Conservation (phyloP, 2,888 invertebrate species). For the Tinea pellionella region DNA sequence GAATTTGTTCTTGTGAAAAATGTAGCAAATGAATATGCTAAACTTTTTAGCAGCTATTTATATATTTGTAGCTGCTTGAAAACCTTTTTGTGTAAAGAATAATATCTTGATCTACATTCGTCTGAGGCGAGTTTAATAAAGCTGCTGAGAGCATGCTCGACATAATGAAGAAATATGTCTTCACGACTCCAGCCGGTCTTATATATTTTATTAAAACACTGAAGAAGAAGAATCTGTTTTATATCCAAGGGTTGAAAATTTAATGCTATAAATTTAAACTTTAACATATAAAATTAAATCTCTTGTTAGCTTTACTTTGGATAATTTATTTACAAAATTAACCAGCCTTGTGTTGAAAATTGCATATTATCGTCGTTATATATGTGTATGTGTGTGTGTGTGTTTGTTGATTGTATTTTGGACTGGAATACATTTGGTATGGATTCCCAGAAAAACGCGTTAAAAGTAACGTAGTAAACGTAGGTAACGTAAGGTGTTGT, state of each 20-base stretch:
- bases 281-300: neutral
- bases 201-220: neutral
- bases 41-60: neutral
- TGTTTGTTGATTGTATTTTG: no score
- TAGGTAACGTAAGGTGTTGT: no score
- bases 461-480: no score
- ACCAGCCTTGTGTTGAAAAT: no score
- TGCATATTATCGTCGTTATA: no score
- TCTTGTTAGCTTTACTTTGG: no score
- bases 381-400: no score
- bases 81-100: neutral
- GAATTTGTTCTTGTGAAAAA: neutral
- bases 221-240: neutral
- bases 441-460: no score
- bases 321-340: no score
- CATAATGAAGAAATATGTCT: slow-evolving; percentile 1
- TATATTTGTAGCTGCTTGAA: neutral
- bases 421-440: no score
- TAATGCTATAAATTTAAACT: neutral
- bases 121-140: neutral
- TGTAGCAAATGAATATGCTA: neutral
- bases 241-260: neutral
- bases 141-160: slow-evolving; percentile 1
- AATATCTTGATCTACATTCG: neutral
- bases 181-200: neutral